Base-by-base conservation (phyloP, 2,888 invertebrate genomes). In the Acholoe squamosa region DNA sequence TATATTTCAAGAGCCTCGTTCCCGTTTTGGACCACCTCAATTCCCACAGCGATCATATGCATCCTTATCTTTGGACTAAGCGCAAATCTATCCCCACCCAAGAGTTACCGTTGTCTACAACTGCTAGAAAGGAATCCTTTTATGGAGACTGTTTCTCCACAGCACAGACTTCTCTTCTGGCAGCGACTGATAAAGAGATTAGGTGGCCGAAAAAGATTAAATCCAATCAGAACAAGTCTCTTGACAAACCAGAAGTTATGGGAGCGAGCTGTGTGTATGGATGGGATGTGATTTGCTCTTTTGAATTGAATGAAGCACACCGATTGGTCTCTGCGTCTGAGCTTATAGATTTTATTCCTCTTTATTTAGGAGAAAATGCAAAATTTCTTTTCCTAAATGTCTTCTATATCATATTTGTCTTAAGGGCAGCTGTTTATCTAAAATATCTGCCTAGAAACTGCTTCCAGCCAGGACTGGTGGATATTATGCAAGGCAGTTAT, bases 221-320 rank as follows among this genome's bases (percentile, higher is more conserved):
- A 61, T 61, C n/a, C 61, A 61, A 61, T 61, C 61, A n/a, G 61
- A 61, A n/a, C n/a, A n/a, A 19, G 61, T 61, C 61, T n/a, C 61
- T 61, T 61, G 61, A 61, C 61, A 61, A 61, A 61, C n/a, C 61
- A 61, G n/a, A 61, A 61, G 61, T 61, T 61, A 14, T 10, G 22
- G 61, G n/a, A 3, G 61, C 1, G n/a, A 3, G 1, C 61, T 12
- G 7, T 7, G 14, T n/a, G 19, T 61, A 61, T 61, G n/a, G 61
- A 61, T 61, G 61, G 61, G 19, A n/a, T n/a, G 61, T 61, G n/a
- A 61, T 61, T 61, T 61, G 61, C 19, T 61, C 12, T n/a, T 61
- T 61, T n/a, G 22, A 61, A n/a, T 61, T 61, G 61, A 61, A n/a
- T 61, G 14, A 43, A 43, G 43, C 43, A 43, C 5, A 43, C 43